A percentile compares a stretch with the other conserved stretches of the same genome.
These are phyloP conservation scores for Venustoraphidia nigricollis DNA, from an alignment of 2,888 invertebrate genomes.

Conservation along the genomic window DNA sequence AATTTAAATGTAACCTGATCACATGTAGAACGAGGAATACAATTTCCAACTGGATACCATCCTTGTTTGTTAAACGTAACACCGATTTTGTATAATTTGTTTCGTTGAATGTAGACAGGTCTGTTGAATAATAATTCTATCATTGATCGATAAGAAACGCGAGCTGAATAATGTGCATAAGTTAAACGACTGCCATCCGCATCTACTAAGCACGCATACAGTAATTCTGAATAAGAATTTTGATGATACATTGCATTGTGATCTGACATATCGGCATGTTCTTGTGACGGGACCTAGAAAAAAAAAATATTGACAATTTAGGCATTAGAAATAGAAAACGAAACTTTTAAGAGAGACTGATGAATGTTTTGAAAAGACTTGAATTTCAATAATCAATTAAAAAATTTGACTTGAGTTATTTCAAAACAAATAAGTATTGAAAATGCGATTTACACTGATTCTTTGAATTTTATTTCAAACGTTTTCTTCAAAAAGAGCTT, in stretches of 20 bases:
- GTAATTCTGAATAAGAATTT: conserved; percentile 50
- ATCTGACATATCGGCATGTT: conserved; percentile 32
- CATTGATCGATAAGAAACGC: conserved; percentile 55
- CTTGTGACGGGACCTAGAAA: conserved; percentile 57
- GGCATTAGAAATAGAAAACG: not conserved
- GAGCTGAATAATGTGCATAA: conserved; percentile 66
- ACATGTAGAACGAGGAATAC: conserved; percentile 47
- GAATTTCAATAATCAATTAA: too few species aligned
- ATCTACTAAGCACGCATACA: conserved; percentile 69
- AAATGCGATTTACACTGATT: not conserved
- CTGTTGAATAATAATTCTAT: conserved; percentile 69
- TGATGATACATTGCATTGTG: conserved; percentile 19
- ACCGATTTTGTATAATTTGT: conserved; percentile 65
- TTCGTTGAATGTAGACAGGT: conserved; percentile 59
- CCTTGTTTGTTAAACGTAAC: conserved; percentile 71
- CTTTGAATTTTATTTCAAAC: not conserved
- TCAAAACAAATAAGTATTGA: not conserved
- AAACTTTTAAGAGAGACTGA: too few species aligned
- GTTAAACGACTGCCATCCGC: conserved; percentile 65
- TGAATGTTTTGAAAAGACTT: too few species aligned
- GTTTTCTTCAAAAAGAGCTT: too few species aligned
- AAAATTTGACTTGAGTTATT: not conserved
- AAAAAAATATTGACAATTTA: not conserved
- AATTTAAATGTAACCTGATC: conserved; percentile 63
- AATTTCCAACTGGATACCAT: conserved; percentile 66